These are phyloP conservation scores for Eurytoma californica DNA, from an alignment of 2,888 invertebrate genomes.

Conservation along the genomic window DNA sequence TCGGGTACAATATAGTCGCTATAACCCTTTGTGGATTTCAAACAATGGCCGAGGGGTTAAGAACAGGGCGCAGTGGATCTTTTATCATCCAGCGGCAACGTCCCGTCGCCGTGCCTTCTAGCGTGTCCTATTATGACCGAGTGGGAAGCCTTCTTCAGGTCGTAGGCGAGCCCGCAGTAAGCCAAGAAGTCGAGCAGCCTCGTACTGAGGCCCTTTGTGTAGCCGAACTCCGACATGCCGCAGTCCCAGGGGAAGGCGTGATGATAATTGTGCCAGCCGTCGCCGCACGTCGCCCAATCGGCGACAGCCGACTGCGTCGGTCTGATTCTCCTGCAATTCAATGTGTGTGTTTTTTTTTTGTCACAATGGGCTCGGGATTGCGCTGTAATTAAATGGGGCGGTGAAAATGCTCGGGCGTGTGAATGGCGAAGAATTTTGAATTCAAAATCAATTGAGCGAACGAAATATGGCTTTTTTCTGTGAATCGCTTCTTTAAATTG, in stretches of 20 bases:
- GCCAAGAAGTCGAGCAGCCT: conserved; percentile 56
- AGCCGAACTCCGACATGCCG: conserved; percentile 63
- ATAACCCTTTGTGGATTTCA: no score
- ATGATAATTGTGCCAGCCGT: conserved; percentile 80
- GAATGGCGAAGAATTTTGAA: background rate
- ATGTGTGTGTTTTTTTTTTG: background rate
- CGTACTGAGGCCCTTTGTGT: conserved; percentile 38
- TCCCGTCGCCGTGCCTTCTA: conserved; percentile 74
- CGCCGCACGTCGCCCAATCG: conserved; percentile 70
- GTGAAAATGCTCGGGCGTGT: background rate
- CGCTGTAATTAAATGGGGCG: background rate
- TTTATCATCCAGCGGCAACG: conserved; percentile 35
- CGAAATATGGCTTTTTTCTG: no score
- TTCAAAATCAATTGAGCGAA: background rate
- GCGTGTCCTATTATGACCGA: conserved; percentile 72
- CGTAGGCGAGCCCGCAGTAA: conserved; percentile 75
- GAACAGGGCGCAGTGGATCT: background rate
- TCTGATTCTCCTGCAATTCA: background rate
- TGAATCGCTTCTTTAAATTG: background rate
- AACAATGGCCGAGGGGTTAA: background rate
- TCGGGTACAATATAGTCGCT: no score
- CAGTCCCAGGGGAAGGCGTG: conserved; percentile 77
- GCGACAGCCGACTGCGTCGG: conserved; percentile 59
- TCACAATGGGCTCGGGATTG: background rate
- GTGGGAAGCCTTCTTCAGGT: conserved; percentile 72